A percentile compares a stretch with the other conserved stretches of the same genome.
Evolutionary conservation across 1,140 invertebrate genomes (phyloP).

Genomic region (Anastatus disparis): DNA sequence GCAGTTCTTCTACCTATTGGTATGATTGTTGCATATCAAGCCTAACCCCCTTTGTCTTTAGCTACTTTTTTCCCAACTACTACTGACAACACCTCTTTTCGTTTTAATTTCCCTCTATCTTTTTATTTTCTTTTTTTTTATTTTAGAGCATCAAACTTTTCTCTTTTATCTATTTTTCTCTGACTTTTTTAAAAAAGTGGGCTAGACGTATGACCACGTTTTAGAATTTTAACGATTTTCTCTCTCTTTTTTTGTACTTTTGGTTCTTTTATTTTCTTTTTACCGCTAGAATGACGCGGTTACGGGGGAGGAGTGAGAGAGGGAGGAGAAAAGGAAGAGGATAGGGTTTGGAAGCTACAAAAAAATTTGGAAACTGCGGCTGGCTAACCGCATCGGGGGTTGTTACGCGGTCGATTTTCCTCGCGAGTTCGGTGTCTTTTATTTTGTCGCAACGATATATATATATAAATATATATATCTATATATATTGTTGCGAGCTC

Average conservation of each 20-base stretch:
- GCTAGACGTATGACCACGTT: not conserved
- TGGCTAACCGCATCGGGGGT: constrained; percentile 12
- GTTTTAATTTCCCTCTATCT: too few relatives aligned
- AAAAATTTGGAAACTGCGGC: not conserved
- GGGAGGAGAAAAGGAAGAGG: too few relatives aligned
- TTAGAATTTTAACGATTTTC: constrained; percentile 10
- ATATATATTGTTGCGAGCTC: too few relatives aligned
- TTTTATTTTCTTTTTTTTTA: not conserved
- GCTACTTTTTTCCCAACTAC: not conserved
- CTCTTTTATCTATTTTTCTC: not conserved
- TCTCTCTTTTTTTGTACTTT: not conserved
- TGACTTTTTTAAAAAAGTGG: not conserved
- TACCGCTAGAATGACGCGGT: not conserved
- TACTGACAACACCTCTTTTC: not conserved
- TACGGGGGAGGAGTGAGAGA: too few relatives aligned
- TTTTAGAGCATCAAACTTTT: not conserved
- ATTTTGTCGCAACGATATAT: not conserved
- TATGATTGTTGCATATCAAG: not conserved
- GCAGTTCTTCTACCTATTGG: not conserved
- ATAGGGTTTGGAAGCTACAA: not conserved
- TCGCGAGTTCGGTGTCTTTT: constrained; percentile 8
- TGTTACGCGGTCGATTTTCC: not conserved
- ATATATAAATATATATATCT: too few relatives aligned
- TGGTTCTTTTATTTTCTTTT: constrained; percentile 4
- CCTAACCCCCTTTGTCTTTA: not conserved